Conservation (phyloP, 1,140 invertebrate species). For the Adoxophyes honmai region DNA sequence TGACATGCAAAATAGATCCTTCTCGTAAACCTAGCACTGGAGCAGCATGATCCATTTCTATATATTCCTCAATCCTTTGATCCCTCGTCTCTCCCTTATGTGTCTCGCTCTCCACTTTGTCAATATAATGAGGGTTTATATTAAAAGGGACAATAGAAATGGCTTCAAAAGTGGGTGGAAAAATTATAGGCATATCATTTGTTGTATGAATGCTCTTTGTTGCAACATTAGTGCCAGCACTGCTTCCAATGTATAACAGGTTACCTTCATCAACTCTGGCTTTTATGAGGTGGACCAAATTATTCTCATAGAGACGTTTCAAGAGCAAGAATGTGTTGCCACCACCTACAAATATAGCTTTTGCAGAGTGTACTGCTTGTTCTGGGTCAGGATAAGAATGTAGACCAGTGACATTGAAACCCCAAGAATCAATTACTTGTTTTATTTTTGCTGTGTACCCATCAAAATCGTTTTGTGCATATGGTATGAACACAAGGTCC, state of each 20-base stretch:
- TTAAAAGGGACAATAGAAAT: constrained; percentile 88
- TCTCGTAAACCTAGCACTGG: constrained; percentile 85
- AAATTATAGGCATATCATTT: constrained; percentile 92
- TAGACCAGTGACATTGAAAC: constrained; percentile 81
- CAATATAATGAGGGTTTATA: constrained; percentile 91
- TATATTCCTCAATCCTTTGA: constrained; percentile 83
- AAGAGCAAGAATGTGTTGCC: constrained; percentile 87
- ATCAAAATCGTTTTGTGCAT: constrained; percentile 83
- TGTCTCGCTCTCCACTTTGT: constrained; percentile 78
- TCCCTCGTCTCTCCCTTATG: constrained; percentile 89
- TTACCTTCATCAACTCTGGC: constrained; percentile 81
- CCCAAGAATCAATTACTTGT: constrained; percentile 80
- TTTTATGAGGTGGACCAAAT: constrained; percentile 82
- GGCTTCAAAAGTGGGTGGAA: constrained; percentile 85
- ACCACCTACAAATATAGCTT: constrained; percentile 89
- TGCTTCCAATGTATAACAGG: constrained; percentile 87
- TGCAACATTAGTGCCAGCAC: constrained; percentile 90
- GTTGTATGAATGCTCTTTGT: constrained; percentile 88
- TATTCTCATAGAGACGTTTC: constrained; percentile 83
- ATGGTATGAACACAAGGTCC: constrained; percentile 87
- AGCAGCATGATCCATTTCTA: constrained; percentile 76
- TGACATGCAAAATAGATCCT: constrained; percentile 82
- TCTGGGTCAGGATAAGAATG: constrained; percentile 78
- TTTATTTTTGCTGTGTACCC: constrained; percentile 81
- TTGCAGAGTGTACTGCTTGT: constrained; percentile 78